phyloP scores from a whole-genome alignment of 2,113 vertebrate genomes.

The Gymnobelideus leadbeateri region DNA sequence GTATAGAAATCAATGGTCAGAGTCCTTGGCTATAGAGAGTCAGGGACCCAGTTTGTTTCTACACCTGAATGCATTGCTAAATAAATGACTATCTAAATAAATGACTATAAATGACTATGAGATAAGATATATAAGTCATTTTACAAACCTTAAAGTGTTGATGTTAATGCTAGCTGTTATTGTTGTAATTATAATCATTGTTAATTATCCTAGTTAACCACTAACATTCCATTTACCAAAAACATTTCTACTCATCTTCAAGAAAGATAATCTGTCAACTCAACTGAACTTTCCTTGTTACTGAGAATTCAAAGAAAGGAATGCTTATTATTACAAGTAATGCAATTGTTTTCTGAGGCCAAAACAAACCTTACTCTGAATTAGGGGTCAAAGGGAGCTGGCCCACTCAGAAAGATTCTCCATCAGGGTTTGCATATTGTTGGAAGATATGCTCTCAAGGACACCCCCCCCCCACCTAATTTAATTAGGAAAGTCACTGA shows the following conservation, averaged over 20 bases:
- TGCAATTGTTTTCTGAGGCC: slow-evolving; percentile 1
- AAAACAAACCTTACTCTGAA: slow-evolving; percentile 41
- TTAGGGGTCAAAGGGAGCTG: neutral
- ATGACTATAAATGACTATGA: neutral
- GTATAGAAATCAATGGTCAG: no score
- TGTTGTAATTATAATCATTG: neutral
- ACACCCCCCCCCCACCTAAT: neutral
- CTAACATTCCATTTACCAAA: neutral
- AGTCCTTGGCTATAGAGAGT: no score
- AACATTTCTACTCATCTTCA: slow-evolving; percentile 21
- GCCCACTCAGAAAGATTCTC: slow-evolving; percentile 20
- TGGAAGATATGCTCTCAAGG: neutral
- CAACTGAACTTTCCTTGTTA: neutral
- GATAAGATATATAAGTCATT: neutral
- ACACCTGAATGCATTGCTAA: neutral
- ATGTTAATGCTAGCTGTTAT: neutral
- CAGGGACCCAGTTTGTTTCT: neutral
- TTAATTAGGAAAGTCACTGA: neutral
- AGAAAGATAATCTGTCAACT: neutral
- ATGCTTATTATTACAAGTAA: slow-evolving; percentile 6
- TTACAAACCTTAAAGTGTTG: neutral
- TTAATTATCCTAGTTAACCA: slow-evolving; percentile 16
- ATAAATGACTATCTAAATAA: neutral
- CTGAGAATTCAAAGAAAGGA: slow-evolving; percentile 18
- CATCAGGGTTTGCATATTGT: neutral